phyloP scores from a whole-genome alignment of 2,113 vertebrate genomes.

The Mobula birostris region DNA sequence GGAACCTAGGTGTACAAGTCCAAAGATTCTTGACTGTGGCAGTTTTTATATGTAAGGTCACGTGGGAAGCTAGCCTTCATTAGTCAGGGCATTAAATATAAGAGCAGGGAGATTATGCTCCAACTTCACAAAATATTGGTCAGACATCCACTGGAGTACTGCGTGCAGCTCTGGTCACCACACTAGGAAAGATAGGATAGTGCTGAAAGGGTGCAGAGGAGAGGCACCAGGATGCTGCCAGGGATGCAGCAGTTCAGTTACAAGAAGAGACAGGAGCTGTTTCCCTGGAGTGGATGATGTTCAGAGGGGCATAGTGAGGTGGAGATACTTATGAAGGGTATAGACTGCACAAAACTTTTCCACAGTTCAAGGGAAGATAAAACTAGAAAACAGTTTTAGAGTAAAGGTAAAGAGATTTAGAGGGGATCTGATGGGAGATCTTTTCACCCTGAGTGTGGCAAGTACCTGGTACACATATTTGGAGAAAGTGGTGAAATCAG shows the following conservation, averaged over 20 bases:
- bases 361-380: neutral
- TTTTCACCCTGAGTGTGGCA: neutral
- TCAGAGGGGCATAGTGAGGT: neutral
- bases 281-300: neutral
- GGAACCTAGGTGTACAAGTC: no score
- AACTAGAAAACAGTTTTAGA: neutral
- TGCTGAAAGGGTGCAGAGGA: neutral
- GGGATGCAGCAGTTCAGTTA: neutral
- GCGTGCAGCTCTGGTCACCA: neutral
- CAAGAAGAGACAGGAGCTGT: neutral
- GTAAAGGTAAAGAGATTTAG: neutral
- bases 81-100: neutral
- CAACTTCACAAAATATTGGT: no score
- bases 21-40: no score
- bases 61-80: neutral
- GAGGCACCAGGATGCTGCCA: neutral
- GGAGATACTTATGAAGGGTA: neutral
- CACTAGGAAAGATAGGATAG: neutral
- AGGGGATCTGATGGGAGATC: neutral
- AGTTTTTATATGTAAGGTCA: neutral
- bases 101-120: neutral
- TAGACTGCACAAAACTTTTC: no score
- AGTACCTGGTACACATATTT: no score
- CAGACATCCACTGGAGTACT: neutral
- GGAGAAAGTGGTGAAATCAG: neutral